Conservation (phyloP, 2,113 vertebrate genomes). For the Glaucomys volans region DNA sequence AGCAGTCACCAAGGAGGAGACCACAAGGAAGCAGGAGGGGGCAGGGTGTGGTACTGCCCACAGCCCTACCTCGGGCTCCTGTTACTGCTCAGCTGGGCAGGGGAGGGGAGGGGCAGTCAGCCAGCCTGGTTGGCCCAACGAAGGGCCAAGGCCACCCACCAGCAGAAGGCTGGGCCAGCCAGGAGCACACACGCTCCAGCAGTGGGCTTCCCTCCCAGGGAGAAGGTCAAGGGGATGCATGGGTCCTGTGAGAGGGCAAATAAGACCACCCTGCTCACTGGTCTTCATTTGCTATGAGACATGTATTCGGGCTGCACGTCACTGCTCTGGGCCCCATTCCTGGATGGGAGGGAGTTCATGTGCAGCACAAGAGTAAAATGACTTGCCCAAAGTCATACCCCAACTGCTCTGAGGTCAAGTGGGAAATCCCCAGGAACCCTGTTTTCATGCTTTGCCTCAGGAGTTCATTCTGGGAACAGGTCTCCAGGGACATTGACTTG, state of each 20-base stretch:
- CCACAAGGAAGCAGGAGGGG: conserved; percentile 44
- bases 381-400: not conserved
- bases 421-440: not conserved
- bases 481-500: not conserved
- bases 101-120: not conserved
- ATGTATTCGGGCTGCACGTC: not conserved
- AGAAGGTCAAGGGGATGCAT: not conserved
- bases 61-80: conserved; percentile 9
- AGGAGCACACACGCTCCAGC: not conserved
- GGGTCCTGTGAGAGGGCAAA: not conserved
- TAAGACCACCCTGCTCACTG: too few species aligned
- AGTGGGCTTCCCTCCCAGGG: not conserved
- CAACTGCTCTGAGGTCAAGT: not conserved
- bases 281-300: not conserved
- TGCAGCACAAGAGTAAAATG: not conserved
- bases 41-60: not conserved
- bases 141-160: not conserved
- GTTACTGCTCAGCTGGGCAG: conserved; percentile 15
- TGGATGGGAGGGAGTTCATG: not conserved
- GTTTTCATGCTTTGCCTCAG: not conserved
- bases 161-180: not conserved
- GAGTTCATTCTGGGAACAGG: not conserved
- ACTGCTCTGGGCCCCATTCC: not conserved
- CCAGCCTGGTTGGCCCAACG: not conserved
- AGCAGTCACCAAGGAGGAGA: conserved; percentile 63